Conservation (phyloP, 2,113 vertebrate genomes). For the Epinephelus fuscoguttatus region DNA sequence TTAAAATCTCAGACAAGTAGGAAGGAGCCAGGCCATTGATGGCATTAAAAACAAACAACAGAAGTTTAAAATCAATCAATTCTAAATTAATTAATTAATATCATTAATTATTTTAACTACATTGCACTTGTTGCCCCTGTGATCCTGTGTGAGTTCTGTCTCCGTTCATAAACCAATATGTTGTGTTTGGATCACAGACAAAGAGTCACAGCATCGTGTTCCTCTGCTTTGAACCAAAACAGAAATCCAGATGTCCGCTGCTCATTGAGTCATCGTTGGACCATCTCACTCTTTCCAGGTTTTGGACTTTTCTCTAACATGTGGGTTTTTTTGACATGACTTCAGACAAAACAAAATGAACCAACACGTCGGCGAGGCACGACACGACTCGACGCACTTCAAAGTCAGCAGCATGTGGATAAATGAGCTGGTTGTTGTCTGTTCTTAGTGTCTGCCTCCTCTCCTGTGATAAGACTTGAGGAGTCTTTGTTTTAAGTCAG, state of each 20-base stretch:
- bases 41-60: too few relatives aligned
- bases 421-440: background rate
- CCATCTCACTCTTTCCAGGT: constrained; percentile 18
- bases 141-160: constrained; percentile 4
- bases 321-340: constrained; percentile 45
- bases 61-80: too few relatives aligned
- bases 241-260: constrained; percentile 58
- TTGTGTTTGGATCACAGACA: constrained; percentile 44
- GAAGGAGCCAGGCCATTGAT: too few relatives aligned
- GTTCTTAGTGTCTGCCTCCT: constrained; percentile 3
- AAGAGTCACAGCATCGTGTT: constrained; percentile 26
- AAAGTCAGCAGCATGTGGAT: constrained; percentile 7
- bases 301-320: constrained; percentile 43
- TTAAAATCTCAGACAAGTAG: too few relatives aligned
- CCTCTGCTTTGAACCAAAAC: constrained; percentile 28
- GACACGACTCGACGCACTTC: background rate
- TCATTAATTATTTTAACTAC: background rate
- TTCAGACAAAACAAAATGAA: constrained; percentile 50
- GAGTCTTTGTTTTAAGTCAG: constrained; percentile 48
- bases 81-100: too few relatives aligned
- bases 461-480: constrained; percentile 37
- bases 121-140: background rate
- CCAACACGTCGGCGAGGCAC: constrained; percentile 3
- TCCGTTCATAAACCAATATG: constrained; percentile 28
- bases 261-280: constrained; percentile 60